A percentile compares a stretch with the other conserved stretches of the same genome.
Evolutionary conservation across 2,113 vertebrate genomes (phyloP).

Genomic region (Tursiops truncatus): DNA sequence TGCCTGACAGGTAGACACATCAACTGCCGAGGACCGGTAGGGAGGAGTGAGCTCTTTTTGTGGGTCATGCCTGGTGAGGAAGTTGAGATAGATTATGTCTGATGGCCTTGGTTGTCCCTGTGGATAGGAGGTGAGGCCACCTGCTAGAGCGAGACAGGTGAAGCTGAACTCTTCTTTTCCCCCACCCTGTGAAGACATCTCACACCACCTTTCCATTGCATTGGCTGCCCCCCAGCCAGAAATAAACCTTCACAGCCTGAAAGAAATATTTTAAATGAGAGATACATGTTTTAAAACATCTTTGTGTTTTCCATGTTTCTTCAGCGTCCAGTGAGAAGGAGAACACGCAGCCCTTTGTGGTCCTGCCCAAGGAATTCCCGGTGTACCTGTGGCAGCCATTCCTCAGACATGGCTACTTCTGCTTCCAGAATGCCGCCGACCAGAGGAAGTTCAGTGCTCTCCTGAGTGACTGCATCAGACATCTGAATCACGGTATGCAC

Average conservation of each 20-base stretch:
- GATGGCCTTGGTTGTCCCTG: background rate
- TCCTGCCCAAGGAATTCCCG: constrained; percentile 88
- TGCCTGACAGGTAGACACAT: background rate
- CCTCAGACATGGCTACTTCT: constrained; percentile 89
- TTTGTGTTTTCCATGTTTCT: background rate
- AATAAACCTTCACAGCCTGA: background rate
- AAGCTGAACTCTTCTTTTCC: background rate
- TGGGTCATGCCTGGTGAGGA: too few relatives aligned
- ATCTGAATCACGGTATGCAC: constrained; percentile 89
- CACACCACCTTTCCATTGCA: background rate
- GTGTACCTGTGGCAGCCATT: constrained; percentile 94
- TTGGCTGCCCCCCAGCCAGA: background rate
- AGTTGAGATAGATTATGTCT: background rate
- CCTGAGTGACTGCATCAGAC: constrained; percentile 90
- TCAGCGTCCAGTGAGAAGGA: constrained; percentile 86
- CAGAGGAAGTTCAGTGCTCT: constrained; percentile 85
- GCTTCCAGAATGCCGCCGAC: constrained; percentile 83
- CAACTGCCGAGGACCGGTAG: accelerated
- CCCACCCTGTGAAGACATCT: background rate
- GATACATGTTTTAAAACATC: background rate
- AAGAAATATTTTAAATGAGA: background rate
- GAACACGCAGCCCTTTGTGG: constrained; percentile 81
- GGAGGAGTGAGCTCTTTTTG: background rate
- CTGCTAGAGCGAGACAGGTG: background rate
- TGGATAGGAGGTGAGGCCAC: background rate